phyloP scores from a whole-genome alignment of 2,113 vertebrate genomes.

The Atrichornis clamosus region DNA sequence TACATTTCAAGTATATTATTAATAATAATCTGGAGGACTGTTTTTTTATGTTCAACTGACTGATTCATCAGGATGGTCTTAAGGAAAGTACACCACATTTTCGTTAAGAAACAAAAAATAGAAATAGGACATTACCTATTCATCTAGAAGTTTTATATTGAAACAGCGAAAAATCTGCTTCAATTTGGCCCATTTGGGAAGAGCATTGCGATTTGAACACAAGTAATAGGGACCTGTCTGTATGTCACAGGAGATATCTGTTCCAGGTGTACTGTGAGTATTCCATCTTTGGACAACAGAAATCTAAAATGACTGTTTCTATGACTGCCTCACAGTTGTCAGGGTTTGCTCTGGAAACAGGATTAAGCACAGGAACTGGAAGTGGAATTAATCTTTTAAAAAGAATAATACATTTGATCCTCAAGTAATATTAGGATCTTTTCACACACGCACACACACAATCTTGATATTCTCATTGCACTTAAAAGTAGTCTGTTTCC shows the following conservation, averaged over 20 bases:
- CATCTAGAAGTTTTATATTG: background rate
- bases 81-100: background rate
- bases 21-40: background rate
- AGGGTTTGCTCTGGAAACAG: background rate
- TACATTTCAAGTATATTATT: background rate
- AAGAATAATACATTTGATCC: background rate
- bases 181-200: background rate
- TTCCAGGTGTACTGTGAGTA: background rate
- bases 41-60: background rate
- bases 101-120: background rate
- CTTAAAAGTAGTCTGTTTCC: background rate
- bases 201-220: background rate
- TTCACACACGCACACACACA: too few species aligned
- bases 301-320: background rate
- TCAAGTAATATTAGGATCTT: background rate
- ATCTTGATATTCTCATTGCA: background rate
- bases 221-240: background rate
- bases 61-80: background rate
- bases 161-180: background rate
- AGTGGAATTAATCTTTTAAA: background rate
- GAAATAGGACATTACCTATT: background rate
- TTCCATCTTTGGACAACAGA: background rate
- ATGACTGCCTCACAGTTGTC: background rate
- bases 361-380: background rate
- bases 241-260: background rate